phyloP scores from a whole-genome alignment of 2,797 vertebrate species.

The Sebastes flavidus region DNA sequence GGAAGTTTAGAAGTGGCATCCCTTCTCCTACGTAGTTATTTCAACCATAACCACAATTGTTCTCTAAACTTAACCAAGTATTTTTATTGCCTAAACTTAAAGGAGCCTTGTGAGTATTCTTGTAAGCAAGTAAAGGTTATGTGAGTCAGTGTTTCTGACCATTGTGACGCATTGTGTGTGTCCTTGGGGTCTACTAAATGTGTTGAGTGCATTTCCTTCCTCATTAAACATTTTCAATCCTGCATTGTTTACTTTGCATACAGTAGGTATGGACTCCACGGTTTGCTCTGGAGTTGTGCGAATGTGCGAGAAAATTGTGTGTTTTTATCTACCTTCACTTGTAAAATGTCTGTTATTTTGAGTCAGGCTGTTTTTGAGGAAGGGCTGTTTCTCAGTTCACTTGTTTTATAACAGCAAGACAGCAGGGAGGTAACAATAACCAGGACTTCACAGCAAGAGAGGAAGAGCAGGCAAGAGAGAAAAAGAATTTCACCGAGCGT shows the following conservation, averaged over 20 bases:
- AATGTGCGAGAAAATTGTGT: conserved; percentile 18
- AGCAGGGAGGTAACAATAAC: conserved; percentile 69
- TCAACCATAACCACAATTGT: not conserved
- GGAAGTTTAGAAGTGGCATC: not conserved
- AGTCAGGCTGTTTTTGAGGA: conserved; percentile 55
- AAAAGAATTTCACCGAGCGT: conserved; percentile 43
- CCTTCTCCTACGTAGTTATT: not conserved
- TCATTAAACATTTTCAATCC: not conserved
- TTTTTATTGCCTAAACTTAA: not conserved
- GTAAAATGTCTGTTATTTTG: conserved; percentile 52
- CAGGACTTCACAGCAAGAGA: conserved; percentile 59
- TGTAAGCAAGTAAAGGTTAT: not conserved
- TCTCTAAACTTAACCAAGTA: not conserved
- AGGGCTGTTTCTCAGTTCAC: conserved; percentile 58
- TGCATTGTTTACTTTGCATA: not conserved
- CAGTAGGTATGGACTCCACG: not conserved
- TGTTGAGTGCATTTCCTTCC: not conserved
- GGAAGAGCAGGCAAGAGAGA: conserved; percentile 22
- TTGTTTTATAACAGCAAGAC: conserved; percentile 70
- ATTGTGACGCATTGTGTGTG: not conserved
- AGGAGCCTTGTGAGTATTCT: not conserved
- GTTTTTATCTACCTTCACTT: conserved; percentile 42
- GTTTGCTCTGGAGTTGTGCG: not conserved
- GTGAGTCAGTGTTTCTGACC: not conserved
- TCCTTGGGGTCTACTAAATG: not conserved